Conservation (phyloP, 2,888 invertebrate genomes). For the Drosophila trichaetosa region DNA sequence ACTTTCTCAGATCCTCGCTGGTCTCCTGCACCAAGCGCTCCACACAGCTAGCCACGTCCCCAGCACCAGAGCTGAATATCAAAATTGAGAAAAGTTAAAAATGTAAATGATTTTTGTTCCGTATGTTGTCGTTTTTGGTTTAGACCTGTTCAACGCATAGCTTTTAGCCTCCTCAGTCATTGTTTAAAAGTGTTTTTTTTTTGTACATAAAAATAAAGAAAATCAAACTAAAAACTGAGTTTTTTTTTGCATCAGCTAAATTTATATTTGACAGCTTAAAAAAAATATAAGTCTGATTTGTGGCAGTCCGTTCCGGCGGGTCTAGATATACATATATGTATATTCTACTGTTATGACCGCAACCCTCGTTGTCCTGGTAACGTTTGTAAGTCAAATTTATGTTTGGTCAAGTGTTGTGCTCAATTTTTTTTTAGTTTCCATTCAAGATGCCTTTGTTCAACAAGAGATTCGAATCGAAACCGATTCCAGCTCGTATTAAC, state of each 20-base stretch:
- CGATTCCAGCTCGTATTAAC: constrained; percentile 76
- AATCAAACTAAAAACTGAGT: constrained; percentile 3
- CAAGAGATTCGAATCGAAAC: constrained; percentile 84
- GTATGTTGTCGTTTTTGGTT: background rate
- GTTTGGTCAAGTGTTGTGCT: constrained; percentile 33
- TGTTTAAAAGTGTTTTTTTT: background rate
- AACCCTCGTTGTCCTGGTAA: constrained; percentile 60
- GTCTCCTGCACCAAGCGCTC: constrained; percentile 77
- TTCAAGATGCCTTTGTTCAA: constrained; percentile 83
- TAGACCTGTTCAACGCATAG: constrained; percentile 39
- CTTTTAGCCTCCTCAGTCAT: constrained; percentile 61
- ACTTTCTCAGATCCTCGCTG: constrained; percentile 73
- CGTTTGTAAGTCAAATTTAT: constrained; percentile 5
- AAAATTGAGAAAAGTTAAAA: background rate
- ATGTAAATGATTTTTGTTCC: background rate
- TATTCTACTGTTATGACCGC: constrained; percentile 34
- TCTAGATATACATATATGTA: too few species aligned
- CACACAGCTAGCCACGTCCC: constrained; percentile 66
- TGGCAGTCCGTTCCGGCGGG: background rate
- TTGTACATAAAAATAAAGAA: background rate
- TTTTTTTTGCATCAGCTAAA: constrained; percentile 1
- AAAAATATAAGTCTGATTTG: background rate
- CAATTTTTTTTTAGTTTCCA: constrained; percentile 9
- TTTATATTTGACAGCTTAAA: constrained; percentile 38
- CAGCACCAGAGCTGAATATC: constrained; percentile 34